phyloP scores from a whole-genome alignment of 2,888 invertebrate genomes.

The Slavum lentiscoides region DNA sequence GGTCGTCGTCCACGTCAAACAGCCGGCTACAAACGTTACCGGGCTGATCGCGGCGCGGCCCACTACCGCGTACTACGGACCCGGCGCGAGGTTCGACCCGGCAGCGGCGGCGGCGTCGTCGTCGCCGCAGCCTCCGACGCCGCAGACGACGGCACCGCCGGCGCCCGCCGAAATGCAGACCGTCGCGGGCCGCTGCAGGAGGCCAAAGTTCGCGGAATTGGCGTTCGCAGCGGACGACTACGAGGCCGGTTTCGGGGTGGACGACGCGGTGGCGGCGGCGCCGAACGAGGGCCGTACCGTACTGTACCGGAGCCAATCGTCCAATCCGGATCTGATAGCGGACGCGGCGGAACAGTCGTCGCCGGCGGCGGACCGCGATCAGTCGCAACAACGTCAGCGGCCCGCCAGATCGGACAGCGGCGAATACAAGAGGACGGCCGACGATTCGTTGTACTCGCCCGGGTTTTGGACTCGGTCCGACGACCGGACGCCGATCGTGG shows the following conservation, averaged over 20 bases:
- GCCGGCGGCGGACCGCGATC: slow-evolving; percentile 58
- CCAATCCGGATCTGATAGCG: slow-evolving; percentile 84
- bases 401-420: slow-evolving; percentile 69
- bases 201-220: slow-evolving; percentile 26
- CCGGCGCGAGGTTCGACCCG: slow-evolving; percentile 10
- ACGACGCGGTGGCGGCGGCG: too few species aligned
- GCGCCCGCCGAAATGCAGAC: background rate
- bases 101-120: background rate
- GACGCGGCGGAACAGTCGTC: slow-evolving; percentile 66
- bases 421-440: slow-evolving; percentile 76
- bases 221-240: slow-evolving; percentile 43
- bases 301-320: slow-evolving; percentile 66
- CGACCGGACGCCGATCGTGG: slow-evolving; percentile 77
- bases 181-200: background rate
- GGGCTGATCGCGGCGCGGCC: slow-evolving; percentile 23
- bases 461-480: slow-evolving; percentile 77
- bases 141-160: background rate
- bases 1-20: slow-evolving; percentile 32
- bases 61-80: slow-evolving; percentile 24
- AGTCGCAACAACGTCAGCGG: slow-evolving; percentile 1
- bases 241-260: slow-evolving; percentile 31
- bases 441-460: slow-evolving; percentile 78
- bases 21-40: background rate
- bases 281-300: slow-evolving; percentile 62
- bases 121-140: background rate